Conservation (phyloP, 2,888 invertebrate species). For the Trachelus tabidus region DNA sequence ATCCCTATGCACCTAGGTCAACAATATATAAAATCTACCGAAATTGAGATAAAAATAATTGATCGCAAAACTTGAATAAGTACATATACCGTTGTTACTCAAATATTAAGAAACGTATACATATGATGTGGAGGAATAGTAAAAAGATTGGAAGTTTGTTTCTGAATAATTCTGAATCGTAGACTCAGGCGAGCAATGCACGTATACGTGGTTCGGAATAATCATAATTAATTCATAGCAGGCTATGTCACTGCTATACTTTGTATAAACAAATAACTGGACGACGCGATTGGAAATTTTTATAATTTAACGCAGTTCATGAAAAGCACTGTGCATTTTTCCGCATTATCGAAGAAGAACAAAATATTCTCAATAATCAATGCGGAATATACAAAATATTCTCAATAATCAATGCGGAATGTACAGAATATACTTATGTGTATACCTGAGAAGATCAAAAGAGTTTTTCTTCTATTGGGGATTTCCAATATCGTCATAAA, state of each 20-base stretch:
- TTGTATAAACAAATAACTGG: not conserved
- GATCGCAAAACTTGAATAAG: not conserved
- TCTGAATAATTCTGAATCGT: not conserved
- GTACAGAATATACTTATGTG: not conserved
- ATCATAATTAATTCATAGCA: not conserved
- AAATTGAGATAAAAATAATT: not conserved
- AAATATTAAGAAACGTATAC: not conserved
- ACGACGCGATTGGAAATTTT: not conserved
- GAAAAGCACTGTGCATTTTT: not conserved
- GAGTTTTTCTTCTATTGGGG: not conserved
- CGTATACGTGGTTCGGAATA: not conserved
- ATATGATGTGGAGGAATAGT: too few relatives aligned
- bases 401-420: not conserved
- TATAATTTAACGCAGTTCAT: not conserved
- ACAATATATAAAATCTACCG: not conserved
- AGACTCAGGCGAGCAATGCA: not conserved
- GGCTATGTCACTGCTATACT: not conserved
- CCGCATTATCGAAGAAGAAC: not conserved
- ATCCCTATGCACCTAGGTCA: not conserved
- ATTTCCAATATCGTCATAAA: not conserved
- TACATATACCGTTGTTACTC: not conserved
- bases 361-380: not conserved
- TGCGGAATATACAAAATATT: not conserved
- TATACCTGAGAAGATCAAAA: not conserved
- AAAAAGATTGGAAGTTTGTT: not conserved